Conservation (phyloP, 2,113 vertebrate species). For the Chloropsis hardwickii region DNA sequence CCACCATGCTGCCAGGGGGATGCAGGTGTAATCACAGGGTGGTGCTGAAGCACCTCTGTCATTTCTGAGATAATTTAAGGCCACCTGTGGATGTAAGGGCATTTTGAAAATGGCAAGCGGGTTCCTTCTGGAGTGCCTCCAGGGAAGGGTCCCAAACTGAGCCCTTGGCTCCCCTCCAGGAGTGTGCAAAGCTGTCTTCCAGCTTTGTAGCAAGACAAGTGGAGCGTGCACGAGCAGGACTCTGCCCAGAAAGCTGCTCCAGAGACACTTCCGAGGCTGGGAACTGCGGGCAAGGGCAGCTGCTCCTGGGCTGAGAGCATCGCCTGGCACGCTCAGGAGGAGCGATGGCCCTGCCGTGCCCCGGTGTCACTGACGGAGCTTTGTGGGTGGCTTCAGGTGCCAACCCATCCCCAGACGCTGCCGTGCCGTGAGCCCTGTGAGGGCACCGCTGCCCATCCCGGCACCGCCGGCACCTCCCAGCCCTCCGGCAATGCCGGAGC, state of each 20-base stretch:
- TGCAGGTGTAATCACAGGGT: accelerated
- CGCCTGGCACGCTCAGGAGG: accelerated
- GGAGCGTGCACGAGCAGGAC: accelerated
- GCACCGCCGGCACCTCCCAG: neutral
- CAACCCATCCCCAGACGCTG: neutral
- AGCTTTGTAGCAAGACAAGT: accelerated
- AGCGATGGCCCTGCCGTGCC: neutral
- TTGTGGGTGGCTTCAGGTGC: neutral
- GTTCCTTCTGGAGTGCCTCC: neutral
- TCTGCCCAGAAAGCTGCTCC: neutral
- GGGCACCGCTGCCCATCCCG: neutral
- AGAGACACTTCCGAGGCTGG: neutral
- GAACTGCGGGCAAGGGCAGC: neutral
- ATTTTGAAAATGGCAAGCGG: neutral
- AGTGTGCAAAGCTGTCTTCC: neutral
- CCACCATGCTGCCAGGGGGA: accelerated
- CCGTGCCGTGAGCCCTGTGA: neutral
- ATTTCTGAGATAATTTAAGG: neutral
- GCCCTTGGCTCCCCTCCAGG: neutral
- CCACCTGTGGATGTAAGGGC: neutral
- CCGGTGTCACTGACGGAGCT: accelerated
- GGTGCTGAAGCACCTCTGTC: neutral
- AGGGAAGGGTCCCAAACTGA: neutral
- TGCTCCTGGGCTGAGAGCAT: neutral
- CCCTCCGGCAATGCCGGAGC: neutral